These are phyloP conservation scores for Ryuthela nishihirai DNA, from an alignment of 2,888 invertebrate genomes.

Conservation along the genomic window DNA sequence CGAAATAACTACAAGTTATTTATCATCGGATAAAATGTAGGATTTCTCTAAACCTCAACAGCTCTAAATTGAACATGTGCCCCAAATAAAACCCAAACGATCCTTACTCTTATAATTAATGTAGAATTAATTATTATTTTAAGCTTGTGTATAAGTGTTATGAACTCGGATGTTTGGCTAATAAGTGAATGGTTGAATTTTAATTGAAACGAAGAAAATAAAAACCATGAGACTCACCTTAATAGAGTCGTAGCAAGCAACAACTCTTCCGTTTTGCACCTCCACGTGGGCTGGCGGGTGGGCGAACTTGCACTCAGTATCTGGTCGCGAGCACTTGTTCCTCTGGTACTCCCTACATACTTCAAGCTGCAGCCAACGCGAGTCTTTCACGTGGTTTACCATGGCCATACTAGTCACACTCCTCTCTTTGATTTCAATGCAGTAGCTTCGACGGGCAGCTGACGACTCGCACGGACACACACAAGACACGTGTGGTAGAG, in stretches of 20 bases:
- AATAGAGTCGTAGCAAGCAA: conserved; percentile 99
- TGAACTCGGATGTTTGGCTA: too few relatives aligned
- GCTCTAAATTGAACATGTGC: too few relatives aligned
- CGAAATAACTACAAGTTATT: too few relatives aligned
- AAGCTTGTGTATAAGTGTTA: too few relatives aligned
- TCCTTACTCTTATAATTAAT: too few relatives aligned
- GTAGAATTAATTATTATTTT: too few relatives aligned
- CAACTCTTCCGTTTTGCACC: conserved; percentile 99
- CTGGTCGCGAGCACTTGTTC: conserved; percentile 98
- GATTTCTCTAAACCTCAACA: too few relatives aligned
- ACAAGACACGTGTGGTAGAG: too few relatives aligned
- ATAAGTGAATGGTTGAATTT: neutral
- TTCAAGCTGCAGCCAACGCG: conserved; percentile 99
- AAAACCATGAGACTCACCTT: conserved; percentile 69
- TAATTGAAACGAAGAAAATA: neutral
- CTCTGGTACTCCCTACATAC: conserved; percentile 93
- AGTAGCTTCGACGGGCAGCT: too few relatives aligned
- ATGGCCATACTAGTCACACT: conserved; percentile 77
- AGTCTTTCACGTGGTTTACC: conserved; percentile 98
- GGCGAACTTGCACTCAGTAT: conserved; percentile 94
- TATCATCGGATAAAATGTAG: too few relatives aligned
- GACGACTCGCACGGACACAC: too few relatives aligned
- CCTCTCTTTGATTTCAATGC: neutral
- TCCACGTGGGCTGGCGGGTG: conserved; percentile 99
- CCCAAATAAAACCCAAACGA: too few relatives aligned